phyloP scores from a whole-genome alignment of 1,140 invertebrate genomes.

The Chironomus striatipennis region DNA sequence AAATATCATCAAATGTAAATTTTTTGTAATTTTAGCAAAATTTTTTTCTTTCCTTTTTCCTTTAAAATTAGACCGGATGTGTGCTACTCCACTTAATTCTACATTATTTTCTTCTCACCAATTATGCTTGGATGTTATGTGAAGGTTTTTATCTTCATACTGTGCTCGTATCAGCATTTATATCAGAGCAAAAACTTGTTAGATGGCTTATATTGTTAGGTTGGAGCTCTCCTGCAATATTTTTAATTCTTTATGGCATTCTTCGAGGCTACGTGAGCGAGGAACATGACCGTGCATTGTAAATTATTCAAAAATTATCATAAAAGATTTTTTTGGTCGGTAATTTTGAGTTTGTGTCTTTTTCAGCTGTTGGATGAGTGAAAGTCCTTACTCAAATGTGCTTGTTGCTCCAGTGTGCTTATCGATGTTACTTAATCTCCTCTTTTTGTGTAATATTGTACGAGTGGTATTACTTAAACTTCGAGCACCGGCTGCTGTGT shows the following conservation, averaged over 20 bases:
- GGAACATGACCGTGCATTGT: slow-evolving; percentile 36
- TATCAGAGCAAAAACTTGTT: slow-evolving; percentile 73
- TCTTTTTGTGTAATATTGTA: slow-evolving; percentile 90
- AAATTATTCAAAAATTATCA: background rate
- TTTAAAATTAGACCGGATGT: slow-evolving; percentile 59
- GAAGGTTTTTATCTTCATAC: slow-evolving; percentile 92
- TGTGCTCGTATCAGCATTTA: slow-evolving; percentile 82
- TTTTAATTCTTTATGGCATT: slow-evolving; percentile 57
- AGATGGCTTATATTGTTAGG: slow-evolving; percentile 74
- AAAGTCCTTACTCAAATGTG: slow-evolving; percentile 61
- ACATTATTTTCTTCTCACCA: slow-evolving; percentile 83
- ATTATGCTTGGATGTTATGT: slow-evolving; percentile 93
- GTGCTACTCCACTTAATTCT: slow-evolving; percentile 72
- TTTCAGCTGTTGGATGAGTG: slow-evolving; percentile 74
- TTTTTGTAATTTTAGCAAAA: too few species aligned
- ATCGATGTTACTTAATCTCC: slow-evolving; percentile 73
- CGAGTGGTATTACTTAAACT: slow-evolving; percentile 84
- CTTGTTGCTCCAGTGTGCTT: slow-evolving; percentile 69
- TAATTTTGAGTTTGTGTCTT: background rate
- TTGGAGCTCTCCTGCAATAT: slow-evolving; percentile 70
- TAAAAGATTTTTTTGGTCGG: background rate
- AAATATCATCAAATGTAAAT: too few species aligned
- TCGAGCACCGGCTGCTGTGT: slow-evolving; percentile 49
- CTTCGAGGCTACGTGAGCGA: slow-evolving; percentile 47
- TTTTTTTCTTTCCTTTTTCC: slow-evolving; percentile 20